Conservation (phyloP, 2,888 invertebrate genomes). For the Meteorus colon region DNA sequence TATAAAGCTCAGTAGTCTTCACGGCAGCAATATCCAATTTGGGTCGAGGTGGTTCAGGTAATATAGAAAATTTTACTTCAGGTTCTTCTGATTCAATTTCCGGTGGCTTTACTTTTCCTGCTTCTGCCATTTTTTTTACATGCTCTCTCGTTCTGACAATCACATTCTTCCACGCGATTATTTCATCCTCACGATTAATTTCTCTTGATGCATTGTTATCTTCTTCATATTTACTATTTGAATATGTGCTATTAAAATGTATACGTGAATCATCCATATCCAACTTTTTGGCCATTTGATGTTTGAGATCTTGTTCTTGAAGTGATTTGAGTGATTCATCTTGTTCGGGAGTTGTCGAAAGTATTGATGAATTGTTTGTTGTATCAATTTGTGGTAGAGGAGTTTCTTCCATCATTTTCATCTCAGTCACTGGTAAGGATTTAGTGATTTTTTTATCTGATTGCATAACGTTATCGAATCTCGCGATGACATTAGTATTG, state of each 20-base stretch:
- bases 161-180: conserved; percentile 59
- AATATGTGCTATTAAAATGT: conserved; percentile 6
- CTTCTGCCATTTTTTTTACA: conserved; percentile 26
- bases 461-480: neutral
- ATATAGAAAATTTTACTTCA: conserved; percentile 53
- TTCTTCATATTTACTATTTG: conserved; percentile 44
- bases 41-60: conserved; percentile 61
- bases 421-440: neutral
- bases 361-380: conserved; percentile 1
- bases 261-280: neutral
- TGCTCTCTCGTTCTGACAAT: conserved; percentile 51
- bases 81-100: neutral
- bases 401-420: conserved; percentile 11
- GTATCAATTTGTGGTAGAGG: conserved; percentile 18
- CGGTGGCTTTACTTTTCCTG: neutral
- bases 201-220: conserved; percentile 54
- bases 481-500: neutral
- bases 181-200: conserved; percentile 49
- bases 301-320: neutral
- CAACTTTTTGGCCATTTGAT: conserved; percentile 4
- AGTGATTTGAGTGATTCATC: neutral
- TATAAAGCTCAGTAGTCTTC: conserved; percentile 35
- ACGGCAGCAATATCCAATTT: conserved; percentile 56
- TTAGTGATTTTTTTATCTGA: neutral
- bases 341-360: conserved; percentile 10